These are phyloP conservation scores for Zaprionus capensis DNA, from an alignment of 1,140 invertebrate species.

Conservation along the genomic window DNA sequence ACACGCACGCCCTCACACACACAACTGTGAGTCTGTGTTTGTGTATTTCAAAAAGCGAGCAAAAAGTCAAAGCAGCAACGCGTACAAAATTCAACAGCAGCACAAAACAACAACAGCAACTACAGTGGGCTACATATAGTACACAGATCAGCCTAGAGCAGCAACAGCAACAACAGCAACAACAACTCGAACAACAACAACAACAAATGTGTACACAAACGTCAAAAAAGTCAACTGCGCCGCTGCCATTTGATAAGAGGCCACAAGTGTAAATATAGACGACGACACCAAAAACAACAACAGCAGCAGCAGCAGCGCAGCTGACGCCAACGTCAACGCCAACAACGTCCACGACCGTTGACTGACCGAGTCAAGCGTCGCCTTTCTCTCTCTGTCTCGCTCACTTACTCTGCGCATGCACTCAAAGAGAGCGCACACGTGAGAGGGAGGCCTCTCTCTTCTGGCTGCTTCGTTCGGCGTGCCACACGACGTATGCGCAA, in stretches of 20 bases:
- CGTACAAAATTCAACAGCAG: slow-evolving; percentile 76
- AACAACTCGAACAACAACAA: slow-evolving; percentile 38
- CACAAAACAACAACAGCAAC: slow-evolving; percentile 47
- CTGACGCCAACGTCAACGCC: slow-evolving; percentile 22
- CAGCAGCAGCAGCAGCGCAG: slow-evolving; percentile 24
- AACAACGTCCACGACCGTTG: slow-evolving; percentile 77
- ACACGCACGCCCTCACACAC: not conserved
- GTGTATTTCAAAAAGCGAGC: slow-evolving; percentile 64
- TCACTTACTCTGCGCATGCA: slow-evolving; percentile 25
- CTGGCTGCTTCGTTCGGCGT: slow-evolving; percentile 31
- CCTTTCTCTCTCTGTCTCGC: slow-evolving; percentile 8
- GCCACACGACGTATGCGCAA: slow-evolving; percentile 64
- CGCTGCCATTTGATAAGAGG: slow-evolving; percentile 83
- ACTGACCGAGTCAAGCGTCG: slow-evolving; percentile 59
- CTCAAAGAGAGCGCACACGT: slow-evolving; percentile 10
- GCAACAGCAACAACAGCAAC: slow-evolving; percentile 10
- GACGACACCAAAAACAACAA: slow-evolving; percentile 60
- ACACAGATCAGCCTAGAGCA: slow-evolving; percentile 73
- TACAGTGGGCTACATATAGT: slow-evolving; percentile 59
- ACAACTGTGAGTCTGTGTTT: slow-evolving; percentile 24
- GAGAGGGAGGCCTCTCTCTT: not conserved
- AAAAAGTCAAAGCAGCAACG: slow-evolving; percentile 78
- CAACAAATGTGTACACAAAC: slow-evolving; percentile 71
- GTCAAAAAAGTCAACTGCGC: slow-evolving; percentile 83
- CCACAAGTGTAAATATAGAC: slow-evolving; percentile 83